These are phyloP conservation scores for Pterois miles DNA, from an alignment of 2,797 vertebrate genomes.

Conservation along the genomic window DNA sequence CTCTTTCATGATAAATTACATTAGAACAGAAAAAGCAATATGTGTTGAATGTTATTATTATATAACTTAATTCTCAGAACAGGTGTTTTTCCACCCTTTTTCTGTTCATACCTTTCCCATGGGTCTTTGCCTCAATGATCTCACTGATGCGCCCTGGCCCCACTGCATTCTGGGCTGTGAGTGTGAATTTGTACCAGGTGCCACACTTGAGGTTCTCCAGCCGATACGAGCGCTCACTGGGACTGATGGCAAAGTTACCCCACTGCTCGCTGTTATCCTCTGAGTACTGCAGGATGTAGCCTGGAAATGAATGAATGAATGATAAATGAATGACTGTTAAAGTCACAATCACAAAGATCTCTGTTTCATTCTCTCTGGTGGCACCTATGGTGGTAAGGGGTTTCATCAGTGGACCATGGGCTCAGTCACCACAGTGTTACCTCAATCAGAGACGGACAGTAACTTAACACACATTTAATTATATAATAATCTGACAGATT, in stretches of 20 bases:
- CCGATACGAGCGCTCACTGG: slow-evolving; percentile 94
- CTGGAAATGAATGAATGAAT: slow-evolving; percentile 80
- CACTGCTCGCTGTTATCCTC: slow-evolving; percentile 99
- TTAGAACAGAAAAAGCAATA: not conserved
- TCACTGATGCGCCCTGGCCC: slow-evolving; percentile 97
- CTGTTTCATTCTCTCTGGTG: not conserved
- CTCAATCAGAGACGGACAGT: not conserved
- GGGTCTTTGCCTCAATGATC: slow-evolving; percentile 97
- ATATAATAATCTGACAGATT: not conserved
- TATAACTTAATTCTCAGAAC: not conserved
- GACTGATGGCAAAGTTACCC: slow-evolving; percentile 97
- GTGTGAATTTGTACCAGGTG: slow-evolving; percentile 98
- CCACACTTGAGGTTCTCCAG: slow-evolving; percentile 95
- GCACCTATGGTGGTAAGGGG: not conserved
- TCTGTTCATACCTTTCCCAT: slow-evolving; percentile 90
- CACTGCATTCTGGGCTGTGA: slow-evolving; percentile 97
- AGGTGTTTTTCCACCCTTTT: not conserved
- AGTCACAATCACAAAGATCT: not conserved
- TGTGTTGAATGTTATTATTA: not conserved
- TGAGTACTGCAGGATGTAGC: slow-evolving; percentile 97
- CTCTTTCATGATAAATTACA: not conserved
- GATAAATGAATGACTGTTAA: not conserved
- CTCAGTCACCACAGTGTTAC: not conserved
- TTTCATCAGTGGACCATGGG: not conserved
- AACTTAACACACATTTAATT: not conserved